A percentile compares a stretch with the other conserved stretches of the same genome.
Evolutionary conservation across 2,113 vertebrate species (phyloP).

Genomic region (Oceanites oceanicus): DNA sequence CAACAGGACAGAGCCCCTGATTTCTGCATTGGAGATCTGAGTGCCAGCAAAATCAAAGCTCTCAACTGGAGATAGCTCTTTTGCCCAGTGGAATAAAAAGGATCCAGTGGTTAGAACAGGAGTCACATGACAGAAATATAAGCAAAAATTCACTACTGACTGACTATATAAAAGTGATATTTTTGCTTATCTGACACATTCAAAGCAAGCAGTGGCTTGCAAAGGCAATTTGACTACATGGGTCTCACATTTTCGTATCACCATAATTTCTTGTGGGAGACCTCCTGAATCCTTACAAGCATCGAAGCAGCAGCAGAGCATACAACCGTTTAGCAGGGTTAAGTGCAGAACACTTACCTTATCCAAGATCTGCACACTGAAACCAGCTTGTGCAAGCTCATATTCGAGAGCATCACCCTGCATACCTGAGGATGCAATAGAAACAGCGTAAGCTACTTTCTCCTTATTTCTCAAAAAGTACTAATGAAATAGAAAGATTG

Average conservation of each 20-base stretch:
- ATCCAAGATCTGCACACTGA: slow-evolving; percentile 70
- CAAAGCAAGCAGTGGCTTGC: not conserved
- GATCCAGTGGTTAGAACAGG: not conserved
- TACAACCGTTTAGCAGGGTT: not conserved
- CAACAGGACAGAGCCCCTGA: not conserved
- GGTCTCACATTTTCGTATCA: not conserved
- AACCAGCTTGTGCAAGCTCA: slow-evolving; percentile 77
- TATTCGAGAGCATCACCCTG: slow-evolving; percentile 71
- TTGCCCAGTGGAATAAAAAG: not conserved
- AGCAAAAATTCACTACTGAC: not conserved
- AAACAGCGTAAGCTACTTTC: not conserved
- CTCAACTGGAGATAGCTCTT: not conserved
- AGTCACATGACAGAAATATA: not conserved
- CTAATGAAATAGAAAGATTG: not conserved
- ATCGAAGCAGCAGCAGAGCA: not conserved
- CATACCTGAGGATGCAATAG: slow-evolving; percentile 53
- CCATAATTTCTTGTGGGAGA: not conserved
- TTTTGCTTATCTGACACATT: not conserved
- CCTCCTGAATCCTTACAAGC: not conserved
- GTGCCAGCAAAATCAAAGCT: not conserved
- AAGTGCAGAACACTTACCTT: slow-evolving; percentile 48
- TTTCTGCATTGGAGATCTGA: not conserved
- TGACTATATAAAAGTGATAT: not conserved
- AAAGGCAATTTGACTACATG: not conserved
- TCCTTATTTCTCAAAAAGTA: not conserved